These are phyloP conservation scores for Andricus curvator DNA, from an alignment of 2,888 invertebrate species.

Conservation along the genomic window DNA sequence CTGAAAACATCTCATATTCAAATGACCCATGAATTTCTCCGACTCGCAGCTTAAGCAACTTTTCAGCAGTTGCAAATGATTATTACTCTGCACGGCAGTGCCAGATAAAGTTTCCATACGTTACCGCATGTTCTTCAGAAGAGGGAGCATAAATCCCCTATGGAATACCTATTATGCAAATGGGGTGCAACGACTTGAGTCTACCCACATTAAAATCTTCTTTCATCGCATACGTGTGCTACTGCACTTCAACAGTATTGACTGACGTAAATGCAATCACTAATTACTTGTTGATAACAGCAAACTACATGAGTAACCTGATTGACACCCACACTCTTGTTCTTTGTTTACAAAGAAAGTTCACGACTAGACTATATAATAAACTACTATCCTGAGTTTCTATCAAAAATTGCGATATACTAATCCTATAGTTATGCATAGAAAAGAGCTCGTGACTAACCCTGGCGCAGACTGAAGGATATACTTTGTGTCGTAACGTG, in stretches of 20 bases:
- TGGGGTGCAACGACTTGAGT: background rate
- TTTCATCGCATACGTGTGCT: background rate
- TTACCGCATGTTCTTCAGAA: background rate
- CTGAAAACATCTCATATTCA: background rate
- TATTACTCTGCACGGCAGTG: background rate
- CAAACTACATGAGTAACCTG: background rate
- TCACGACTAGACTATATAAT: background rate
- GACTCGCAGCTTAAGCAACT: background rate
- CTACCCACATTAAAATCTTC: background rate
- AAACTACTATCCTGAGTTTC: background rate
- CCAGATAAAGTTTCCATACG: background rate
- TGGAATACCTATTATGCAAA: background rate
- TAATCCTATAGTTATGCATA: background rate
- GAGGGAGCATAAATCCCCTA: background rate
- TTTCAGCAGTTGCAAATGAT: background rate
- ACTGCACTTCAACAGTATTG: background rate
- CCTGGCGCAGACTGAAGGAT: background rate
- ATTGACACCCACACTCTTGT: background rate
- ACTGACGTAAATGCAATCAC: background rate
- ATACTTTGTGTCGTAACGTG: background rate
- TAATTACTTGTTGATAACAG: background rate
- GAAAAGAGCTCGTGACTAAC: background rate
- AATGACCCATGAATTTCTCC: background rate
- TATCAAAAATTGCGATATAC: background rate
- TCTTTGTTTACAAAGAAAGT: background rate